phyloP scores from a whole-genome alignment of 2,797 vertebrate genomes.

The Psittacula derbiana region DNA sequence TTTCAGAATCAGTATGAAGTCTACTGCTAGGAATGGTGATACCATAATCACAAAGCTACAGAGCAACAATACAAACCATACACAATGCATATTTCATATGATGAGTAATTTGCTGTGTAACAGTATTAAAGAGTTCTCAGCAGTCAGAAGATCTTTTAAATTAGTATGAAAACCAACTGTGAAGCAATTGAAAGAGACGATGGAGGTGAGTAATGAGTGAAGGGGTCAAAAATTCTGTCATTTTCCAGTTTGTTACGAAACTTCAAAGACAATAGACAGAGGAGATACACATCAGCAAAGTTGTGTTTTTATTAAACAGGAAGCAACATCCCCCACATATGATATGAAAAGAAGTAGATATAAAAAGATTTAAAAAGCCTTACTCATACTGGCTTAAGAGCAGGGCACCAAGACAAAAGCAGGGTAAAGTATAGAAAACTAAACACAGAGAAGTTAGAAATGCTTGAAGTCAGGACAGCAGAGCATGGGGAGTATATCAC shows the following conservation, averaged over 20 bases:
- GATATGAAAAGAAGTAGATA: neutral
- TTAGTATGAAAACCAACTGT: neutral
- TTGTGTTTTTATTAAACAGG: neutral
- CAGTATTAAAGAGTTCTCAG: neutral
- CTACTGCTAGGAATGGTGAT: neutral
- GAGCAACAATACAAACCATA: neutral
- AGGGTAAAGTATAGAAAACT: neutral
- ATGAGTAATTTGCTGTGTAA: constrained; percentile 41
- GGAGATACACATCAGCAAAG: neutral
- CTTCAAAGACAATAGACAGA: neutral
- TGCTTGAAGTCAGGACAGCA: neutral
- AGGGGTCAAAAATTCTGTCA: neutral
- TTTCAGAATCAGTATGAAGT: neutral
- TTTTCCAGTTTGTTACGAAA: neutral
- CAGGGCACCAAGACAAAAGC: neutral
- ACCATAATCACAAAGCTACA: neutral
- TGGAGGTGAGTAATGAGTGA: neutral
- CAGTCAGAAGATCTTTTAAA: neutral
- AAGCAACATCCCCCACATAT: neutral
- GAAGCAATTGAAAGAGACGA: neutral
- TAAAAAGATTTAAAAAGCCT: neutral
- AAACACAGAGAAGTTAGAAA: neutral
- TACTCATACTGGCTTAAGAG: neutral
- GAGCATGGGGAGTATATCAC: fast-evolving
- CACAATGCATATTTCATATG: neutral